A percentile compares a stretch with the other conserved stretches of the same genome.
These are phyloP conservation scores for Thaleichthys pacificus DNA, from an alignment of 2,797 vertebrate species.

Conservation along the genomic window DNA sequence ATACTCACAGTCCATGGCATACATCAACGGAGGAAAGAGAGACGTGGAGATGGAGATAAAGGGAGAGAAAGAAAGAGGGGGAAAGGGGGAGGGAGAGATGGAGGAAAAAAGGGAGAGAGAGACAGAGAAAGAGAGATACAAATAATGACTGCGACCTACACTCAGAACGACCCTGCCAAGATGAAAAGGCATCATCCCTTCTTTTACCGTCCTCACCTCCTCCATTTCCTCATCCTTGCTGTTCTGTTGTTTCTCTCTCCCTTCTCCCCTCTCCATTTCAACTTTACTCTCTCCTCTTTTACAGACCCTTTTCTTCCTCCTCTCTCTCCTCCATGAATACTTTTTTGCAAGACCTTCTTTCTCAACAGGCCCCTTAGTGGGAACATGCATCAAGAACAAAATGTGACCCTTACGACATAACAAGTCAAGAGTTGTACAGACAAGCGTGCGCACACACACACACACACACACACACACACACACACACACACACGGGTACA, in stretches of 20 bases:
- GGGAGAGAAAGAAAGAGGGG: background rate
- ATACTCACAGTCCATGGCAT: constrained; percentile 47
- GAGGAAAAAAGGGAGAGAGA: background rate
- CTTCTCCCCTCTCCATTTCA: constrained; percentile 32
- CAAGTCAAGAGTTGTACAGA: background rate
- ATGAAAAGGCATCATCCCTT: too few relatives aligned
- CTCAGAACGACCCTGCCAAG: background rate
- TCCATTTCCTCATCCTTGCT: background rate
- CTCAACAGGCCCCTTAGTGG: constrained; percentile 16
- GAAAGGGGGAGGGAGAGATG: background rate
- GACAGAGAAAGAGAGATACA: background rate
- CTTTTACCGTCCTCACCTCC: background rate
- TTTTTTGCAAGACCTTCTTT: constrained; percentile 35
- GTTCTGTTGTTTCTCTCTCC: constrained; percentile 1
- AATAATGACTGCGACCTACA: background rate
- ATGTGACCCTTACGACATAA: constrained; percentile 39
- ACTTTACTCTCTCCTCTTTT: constrained; percentile 37
- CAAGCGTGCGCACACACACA: background rate
- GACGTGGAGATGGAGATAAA: background rate
- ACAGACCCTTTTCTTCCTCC: constrained; percentile 4
- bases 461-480: constrained; percentile 7
- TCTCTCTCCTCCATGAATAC: constrained; percentile 43
- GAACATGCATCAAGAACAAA: constrained; percentile 35
- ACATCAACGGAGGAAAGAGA: background rate
- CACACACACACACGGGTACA: constrained; percentile 7